Percentiles rank a stretch among this genome's conserved stretches.
Conservation (phyloP, 2,888 invertebrate genomes). For the Brassicogethes aeneus region DNA sequence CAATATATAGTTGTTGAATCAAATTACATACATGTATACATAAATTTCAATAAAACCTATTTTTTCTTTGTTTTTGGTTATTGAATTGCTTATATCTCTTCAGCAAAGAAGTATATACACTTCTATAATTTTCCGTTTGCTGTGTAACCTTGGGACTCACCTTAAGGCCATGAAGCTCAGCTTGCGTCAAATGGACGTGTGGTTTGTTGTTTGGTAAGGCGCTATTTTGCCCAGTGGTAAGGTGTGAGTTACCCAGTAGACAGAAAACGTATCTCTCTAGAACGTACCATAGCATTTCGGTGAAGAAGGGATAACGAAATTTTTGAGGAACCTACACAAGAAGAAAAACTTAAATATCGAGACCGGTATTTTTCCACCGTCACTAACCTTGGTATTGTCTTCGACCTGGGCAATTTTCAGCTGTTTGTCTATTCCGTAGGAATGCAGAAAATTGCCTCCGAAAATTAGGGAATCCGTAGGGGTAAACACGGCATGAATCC, state of each 20-base stretch:
- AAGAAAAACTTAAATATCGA: constrained; percentile 6
- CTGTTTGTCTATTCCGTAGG: constrained; percentile 92
- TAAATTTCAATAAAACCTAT: no score
- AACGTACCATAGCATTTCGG: constrained; percentile 97
- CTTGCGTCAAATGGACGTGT: constrained; percentile 70
- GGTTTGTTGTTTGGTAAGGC: constrained; percentile 42
- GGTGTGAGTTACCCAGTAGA: constrained; percentile 73
- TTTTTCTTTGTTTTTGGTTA: no score
- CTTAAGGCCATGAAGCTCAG: constrained; percentile 71
- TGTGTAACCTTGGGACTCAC: no score
- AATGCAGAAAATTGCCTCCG: constrained; percentile 96
- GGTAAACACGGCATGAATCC: constrained; percentile 98
- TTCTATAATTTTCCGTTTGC: no score
- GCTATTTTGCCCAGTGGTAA: constrained; percentile 44
- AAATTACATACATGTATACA: no score
- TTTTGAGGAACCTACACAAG: constrained; percentile 86
- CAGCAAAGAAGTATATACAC: no score
- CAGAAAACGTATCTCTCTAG: constrained; percentile 86
- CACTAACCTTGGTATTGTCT: constrained; percentile 88
- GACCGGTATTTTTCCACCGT: no score
- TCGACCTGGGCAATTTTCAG: constrained; percentile 93
- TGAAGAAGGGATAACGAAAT: constrained; percentile 96
- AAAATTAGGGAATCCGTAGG: constrained; percentile 94
- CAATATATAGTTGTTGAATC: no score
- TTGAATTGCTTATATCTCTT: no score